phyloP scores from a whole-genome alignment of 2,888 invertebrate species.

The Dinocampus coccinellae region DNA sequence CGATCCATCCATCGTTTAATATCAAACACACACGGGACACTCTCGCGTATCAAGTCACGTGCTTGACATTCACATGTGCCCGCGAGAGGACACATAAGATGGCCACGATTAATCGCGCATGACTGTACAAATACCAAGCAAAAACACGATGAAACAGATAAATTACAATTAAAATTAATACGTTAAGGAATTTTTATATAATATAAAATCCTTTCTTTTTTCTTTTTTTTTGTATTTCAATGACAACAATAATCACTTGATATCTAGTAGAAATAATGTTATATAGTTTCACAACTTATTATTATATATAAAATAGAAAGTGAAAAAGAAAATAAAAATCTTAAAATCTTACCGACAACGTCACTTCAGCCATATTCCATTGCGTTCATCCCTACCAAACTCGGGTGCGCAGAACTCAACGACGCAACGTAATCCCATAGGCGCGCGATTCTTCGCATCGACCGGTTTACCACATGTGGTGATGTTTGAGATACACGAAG shows the following conservation, averaged over 20 bases:
- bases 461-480: constrained; percentile 53
- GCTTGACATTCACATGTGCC: constrained; percentile 28
- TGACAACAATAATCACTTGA: not conserved
- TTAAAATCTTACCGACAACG: constrained; percentile 21
- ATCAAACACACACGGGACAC: constrained; percentile 15
- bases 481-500: constrained; percentile 4
- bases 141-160: not conserved
- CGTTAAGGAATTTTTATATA: not conserved
- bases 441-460: constrained; percentile 52
- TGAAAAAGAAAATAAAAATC: not conserved
- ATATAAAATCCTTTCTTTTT: no score
- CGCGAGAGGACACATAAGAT: constrained; percentile 26
- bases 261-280: not conserved
- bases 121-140: not conserved
- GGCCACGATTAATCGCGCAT: constrained; percentile 24
- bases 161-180: not conserved
- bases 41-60: constrained; percentile 23
- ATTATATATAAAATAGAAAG: constrained; percentile 29
- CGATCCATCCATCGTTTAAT: not conserved
- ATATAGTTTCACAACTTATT: constrained; percentile 25
- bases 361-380: constrained; percentile 34
- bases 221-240: no score
- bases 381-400: constrained; percentile 29
- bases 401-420: constrained; percentile 11
- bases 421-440: constrained; percentile 36